These are phyloP conservation scores for Sinonovacula constricta DNA, from an alignment of 1,140 invertebrate genomes.

Conservation along the genomic window DNA sequence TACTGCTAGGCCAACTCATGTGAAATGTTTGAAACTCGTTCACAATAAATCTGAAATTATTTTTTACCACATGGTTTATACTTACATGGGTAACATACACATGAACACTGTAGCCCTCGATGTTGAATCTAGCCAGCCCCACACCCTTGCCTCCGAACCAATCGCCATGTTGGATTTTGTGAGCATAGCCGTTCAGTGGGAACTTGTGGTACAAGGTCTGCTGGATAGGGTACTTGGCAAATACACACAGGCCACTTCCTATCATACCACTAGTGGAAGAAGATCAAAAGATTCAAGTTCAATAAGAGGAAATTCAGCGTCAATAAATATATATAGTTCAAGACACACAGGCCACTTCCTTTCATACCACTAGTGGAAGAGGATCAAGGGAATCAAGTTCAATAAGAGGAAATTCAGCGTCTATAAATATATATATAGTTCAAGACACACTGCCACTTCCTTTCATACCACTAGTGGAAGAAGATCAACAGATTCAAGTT, in stretches of 20 bases:
- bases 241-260: slow-evolving; percentile 94
- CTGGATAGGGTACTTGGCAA: slow-evolving; percentile 92
- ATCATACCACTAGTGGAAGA: slow-evolving; percentile 87
- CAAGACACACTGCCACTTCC: slow-evolving; percentile 96
- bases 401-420: neutral
- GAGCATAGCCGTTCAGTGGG: slow-evolving; percentile 97
- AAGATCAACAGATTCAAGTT: neutral
- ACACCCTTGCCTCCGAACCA: slow-evolving; percentile 99
- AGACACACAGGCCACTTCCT: slow-evolving; percentile 94
- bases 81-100: slow-evolving; percentile 96
- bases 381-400: neutral
- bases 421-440: neutral
- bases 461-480: slow-evolving; percentile 87
- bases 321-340: slow-evolving; percentile 75
- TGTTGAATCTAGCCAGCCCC: slow-evolving; percentile 89
- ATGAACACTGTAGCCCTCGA: slow-evolving; percentile 86
- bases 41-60: too few relatives aligned
- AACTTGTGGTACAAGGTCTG: slow-evolving; percentile 95
- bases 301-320: neutral
- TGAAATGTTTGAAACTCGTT: too few relatives aligned
- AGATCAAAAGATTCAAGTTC: neutral
- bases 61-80: slow-evolving; percentile 22
- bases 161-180: slow-evolving; percentile 97
- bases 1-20: too few relatives aligned
- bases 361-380: slow-evolving; percentile 87